phyloP scores from a whole-genome alignment of 1,140 invertebrate genomes.

The Maniola jurtina region DNA sequence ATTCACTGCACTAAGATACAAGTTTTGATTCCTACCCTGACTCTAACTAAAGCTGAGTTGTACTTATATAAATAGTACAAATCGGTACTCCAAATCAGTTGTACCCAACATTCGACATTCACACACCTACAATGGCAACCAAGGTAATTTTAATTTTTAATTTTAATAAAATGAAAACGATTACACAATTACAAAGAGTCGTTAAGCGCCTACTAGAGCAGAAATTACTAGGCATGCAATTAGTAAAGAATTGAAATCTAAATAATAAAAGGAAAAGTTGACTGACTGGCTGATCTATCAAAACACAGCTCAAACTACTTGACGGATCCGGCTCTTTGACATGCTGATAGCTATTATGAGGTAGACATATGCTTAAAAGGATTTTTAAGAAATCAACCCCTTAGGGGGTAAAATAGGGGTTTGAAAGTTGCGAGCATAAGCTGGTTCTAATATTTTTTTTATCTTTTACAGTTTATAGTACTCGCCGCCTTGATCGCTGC shows the following conservation, averaged over 20 bases:
- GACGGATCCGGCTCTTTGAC: too few relatives aligned
- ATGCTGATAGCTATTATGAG: too few relatives aligned
- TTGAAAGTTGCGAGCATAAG: background rate
- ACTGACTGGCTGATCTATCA: too few relatives aligned
- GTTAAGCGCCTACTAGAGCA: slow-evolving; percentile 1
- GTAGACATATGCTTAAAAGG: too few relatives aligned
- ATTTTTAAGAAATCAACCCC: too few relatives aligned
- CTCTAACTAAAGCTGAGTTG: slow-evolving; percentile 18
- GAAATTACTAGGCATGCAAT: background rate
- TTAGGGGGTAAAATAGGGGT: too few relatives aligned
- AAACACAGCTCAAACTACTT: too few relatives aligned
- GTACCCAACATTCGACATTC: slow-evolving; percentile 39
- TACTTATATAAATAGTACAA: slow-evolving; percentile 35
- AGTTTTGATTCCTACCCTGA: slow-evolving; percentile 21
- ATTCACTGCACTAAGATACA: slow-evolving; percentile 5
- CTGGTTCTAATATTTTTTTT: background rate
- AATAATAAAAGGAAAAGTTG: too few relatives aligned
- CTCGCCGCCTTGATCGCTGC: slow-evolving; percentile 33
- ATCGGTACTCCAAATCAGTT: slow-evolving; percentile 26
- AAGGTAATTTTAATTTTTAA: slow-evolving; percentile 46
- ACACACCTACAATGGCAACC: slow-evolving; percentile 53
- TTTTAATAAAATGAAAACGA: background rate
- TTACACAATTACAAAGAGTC: background rate
- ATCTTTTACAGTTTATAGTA: slow-evolving; percentile 31
- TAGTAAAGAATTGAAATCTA: too few relatives aligned